These are phyloP conservation scores for Heptranchias perlo DNA, from an alignment of 2,113 vertebrate genomes.

Conservation along the genomic window DNA sequence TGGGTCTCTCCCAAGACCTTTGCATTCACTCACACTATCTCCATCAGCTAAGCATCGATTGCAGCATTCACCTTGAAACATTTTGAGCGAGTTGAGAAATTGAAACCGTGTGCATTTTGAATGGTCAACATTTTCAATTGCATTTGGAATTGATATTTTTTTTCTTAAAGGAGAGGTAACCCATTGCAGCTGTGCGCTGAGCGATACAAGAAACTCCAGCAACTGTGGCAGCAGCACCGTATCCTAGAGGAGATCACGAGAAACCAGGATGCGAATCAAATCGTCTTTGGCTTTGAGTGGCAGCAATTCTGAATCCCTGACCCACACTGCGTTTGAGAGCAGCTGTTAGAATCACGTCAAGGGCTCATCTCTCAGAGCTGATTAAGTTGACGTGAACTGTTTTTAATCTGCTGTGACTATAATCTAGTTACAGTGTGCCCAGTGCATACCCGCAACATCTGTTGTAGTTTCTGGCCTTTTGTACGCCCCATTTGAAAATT, in stretches of 20 bases:
- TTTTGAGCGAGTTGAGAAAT: neutral
- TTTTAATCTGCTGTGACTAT: conserved; percentile 17
- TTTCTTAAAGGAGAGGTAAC: conserved; percentile 68
- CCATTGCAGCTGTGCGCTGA: conserved; percentile 84
- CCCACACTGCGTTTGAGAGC: too few relatives aligned
- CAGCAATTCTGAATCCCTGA: conserved; percentile 72
- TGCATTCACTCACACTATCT: neutral
- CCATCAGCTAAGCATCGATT: neutral
- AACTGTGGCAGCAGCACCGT: conserved; percentile 93
- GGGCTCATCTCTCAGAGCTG: neutral
- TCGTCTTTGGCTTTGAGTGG: conserved; percentile 92
- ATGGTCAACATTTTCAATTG: too few relatives aligned
- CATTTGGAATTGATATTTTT: neutral
- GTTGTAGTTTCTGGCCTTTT: neutral
- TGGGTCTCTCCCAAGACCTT: neutral
- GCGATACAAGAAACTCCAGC: conserved; percentile 85
- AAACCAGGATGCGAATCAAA: conserved; percentile 83
- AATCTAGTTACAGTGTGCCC: neutral
- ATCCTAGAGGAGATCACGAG: conserved; percentile 94
- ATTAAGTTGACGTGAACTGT: conserved; percentile 1
- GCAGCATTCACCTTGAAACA: neutral
- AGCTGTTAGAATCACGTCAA: conserved; percentile 11
- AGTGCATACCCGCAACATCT: neutral
- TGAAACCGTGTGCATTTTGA: neutral
- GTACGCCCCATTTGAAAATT: neutral